Evolutionary conservation across 2,888 invertebrate species (phyloP).

Genomic region (Epirrhoe tristata): DNA sequence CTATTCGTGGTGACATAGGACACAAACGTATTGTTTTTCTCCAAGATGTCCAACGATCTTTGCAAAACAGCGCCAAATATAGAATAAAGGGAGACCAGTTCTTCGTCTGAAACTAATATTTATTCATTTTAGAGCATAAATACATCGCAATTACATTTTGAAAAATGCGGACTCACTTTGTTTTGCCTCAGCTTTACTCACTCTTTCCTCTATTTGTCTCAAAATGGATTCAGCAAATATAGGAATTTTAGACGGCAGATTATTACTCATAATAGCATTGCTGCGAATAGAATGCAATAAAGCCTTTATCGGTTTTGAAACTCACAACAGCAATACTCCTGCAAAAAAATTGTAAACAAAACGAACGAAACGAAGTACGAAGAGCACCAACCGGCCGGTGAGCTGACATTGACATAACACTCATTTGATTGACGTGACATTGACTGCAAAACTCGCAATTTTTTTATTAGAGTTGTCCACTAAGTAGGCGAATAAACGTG

Average conservation of each 20-base stretch:
- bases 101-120: conserved; percentile 83
- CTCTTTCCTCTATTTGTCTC: conserved; percentile 54
- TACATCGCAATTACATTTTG: not conserved
- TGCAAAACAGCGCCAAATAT: conserved; percentile 86
- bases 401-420: too few species aligned
- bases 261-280: conserved; percentile 45
- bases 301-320: too few species aligned
- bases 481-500: not conserved
- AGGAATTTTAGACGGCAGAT: conserved; percentile 50
- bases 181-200: conserved; percentile 48
- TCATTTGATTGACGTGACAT: too few species aligned
- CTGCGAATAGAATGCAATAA: not conserved
- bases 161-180: conserved; percentile 41
- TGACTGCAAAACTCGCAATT: not conserved
- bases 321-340: too few species aligned
- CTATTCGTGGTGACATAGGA: conserved; percentile 75
- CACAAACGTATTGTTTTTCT: conserved; percentile 80
- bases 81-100: conserved; percentile 83
- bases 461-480: not conserved
- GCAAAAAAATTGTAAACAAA: not conserved
- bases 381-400: too few species aligned
- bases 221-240: conserved; percentile 54
- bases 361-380: too few species aligned
- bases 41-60: conserved; percentile 87
- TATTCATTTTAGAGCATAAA: not conserved